Evolutionary conservation across 1,140 invertebrate species (phyloP).

Genomic region (Neocloeon triangulifer): DNA sequence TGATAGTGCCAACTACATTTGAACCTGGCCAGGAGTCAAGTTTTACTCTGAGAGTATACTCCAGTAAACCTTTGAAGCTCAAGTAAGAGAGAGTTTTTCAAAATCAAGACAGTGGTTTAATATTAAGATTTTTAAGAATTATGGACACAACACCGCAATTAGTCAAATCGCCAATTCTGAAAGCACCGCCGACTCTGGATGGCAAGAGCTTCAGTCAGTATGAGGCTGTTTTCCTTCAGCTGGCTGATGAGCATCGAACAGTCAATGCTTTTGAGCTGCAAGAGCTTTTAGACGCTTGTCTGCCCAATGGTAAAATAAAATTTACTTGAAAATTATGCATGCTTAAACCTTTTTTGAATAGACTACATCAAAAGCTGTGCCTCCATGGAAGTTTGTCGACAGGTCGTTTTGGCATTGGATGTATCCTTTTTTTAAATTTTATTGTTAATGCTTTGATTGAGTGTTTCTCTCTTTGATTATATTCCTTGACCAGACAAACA

Average conservation of each 20-base stretch:
- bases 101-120: background rate
- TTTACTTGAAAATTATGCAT: too few species aligned
- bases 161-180: slow-evolving; percentile 46
- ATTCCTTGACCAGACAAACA: slow-evolving; percentile 22
- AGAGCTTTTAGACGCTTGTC: slow-evolving; percentile 70
- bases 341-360: slow-evolving; percentile 19
- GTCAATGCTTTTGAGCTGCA: slow-evolving; percentile 82
- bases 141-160: slow-evolving; percentile 50
- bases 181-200: slow-evolving; percentile 38
- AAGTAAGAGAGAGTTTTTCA: slow-evolving; percentile 24
- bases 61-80: slow-evolving; percentile 57
- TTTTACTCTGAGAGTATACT: slow-evolving; percentile 63
- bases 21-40: slow-evolving; percentile 74
- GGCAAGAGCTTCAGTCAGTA: slow-evolving; percentile 62
- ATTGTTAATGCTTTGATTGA: slow-evolving; percentile 3
- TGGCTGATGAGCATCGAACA: slow-evolving; percentile 67
- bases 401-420: slow-evolving; percentile 72
- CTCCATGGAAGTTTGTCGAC: slow-evolving; percentile 73
- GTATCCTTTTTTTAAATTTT: slow-evolving; percentile 28
- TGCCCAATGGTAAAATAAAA: slow-evolving; percentile 52
- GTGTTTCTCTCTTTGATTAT: slow-evolving; percentile 5
- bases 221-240: slow-evolving; percentile 69
- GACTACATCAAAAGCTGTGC: slow-evolving; percentile 88
- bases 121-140: slow-evolving; percentile 22
- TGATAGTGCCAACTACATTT: slow-evolving; percentile 76